Percentiles rank a stretch among this genome's conserved stretches.
phyloP scores from a whole-genome alignment of 2,113 vertebrate genomes.

The Hippopotamus amphibius region DNA sequence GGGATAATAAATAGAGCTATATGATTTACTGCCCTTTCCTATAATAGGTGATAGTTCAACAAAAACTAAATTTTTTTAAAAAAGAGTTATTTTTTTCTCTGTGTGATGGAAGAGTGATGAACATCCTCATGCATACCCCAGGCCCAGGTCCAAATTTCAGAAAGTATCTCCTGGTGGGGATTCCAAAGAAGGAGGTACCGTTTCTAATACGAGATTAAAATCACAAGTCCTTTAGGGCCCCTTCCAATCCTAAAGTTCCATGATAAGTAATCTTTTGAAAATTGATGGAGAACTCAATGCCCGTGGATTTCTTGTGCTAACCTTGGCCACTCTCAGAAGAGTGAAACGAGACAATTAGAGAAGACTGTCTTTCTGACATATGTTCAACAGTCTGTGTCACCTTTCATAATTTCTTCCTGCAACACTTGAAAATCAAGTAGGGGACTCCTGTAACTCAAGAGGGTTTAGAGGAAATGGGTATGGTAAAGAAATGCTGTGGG shows the following conservation, averaged over 20 bases:
- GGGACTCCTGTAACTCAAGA: neutral
- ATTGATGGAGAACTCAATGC: neutral
- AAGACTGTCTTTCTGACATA: neutral
- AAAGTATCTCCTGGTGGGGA: neutral
- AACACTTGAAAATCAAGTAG: neutral
- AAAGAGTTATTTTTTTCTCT: neutral
- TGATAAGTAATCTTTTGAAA: neutral
- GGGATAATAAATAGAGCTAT: neutral
- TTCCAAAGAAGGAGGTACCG: neutral
- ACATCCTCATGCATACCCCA: neutral
- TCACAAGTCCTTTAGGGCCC: neutral
- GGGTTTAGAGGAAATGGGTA: neutral
- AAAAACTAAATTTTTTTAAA: neutral
- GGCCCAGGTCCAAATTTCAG: neutral
- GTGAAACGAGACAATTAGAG: neutral
- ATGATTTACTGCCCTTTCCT: neutral
- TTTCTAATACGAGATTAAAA: constrained; percentile 1
- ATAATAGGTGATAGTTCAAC: neutral
- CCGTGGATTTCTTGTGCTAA: neutral
- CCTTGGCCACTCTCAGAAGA: neutral
- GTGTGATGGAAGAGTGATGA: neutral
- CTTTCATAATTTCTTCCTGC: neutral
- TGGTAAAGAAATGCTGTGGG: neutral
- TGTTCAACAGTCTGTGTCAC: neutral
- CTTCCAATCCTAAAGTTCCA: neutral